A percentile compares a stretch with the other conserved stretches of the same genome.
Conservation (phyloP, 1,140 invertebrate species). For the Venturia canescens region DNA sequence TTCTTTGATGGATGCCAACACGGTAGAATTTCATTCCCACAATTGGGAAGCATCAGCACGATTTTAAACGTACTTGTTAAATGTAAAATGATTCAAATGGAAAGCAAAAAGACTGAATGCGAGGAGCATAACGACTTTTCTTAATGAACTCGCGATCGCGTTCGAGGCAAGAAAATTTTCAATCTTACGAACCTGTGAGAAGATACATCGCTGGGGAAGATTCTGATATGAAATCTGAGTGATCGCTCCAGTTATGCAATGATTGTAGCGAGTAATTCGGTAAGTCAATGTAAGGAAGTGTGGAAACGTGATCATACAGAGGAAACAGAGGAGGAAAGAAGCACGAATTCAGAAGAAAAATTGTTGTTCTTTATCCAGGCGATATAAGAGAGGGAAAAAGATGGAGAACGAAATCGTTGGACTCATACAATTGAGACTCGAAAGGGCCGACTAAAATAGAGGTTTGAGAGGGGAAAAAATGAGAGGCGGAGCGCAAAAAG, state of each 20-base stretch:
- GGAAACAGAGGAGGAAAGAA: neutral
- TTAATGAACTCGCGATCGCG: neutral
- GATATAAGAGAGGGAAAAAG: neutral
- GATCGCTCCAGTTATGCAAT: neutral
- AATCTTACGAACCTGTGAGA: neutral
- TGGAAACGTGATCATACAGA: neutral
- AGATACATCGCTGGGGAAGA: neutral
- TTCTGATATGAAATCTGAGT: neutral
- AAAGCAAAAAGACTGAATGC: no score
- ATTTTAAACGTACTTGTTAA: no score
- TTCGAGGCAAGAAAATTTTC: neutral
- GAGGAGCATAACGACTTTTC: neutral
- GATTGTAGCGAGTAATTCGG: neutral
- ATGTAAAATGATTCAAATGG: no score
- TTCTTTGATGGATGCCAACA: no score
- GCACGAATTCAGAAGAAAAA: neutral
- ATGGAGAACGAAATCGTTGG: neutral
- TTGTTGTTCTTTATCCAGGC: neutral
- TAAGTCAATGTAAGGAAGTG: neutral
- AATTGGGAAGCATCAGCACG: no score
- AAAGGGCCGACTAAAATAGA: conserved; percentile 4
- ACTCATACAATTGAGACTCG: neutral
- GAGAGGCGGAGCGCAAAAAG: neutral
- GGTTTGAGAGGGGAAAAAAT: neutral
- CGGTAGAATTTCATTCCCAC: no score